A percentile compares a stretch with the other conserved stretches of the same genome.
Conservation (phyloP, 2,113 vertebrate genomes). For the Lepus americanus region DNA sequence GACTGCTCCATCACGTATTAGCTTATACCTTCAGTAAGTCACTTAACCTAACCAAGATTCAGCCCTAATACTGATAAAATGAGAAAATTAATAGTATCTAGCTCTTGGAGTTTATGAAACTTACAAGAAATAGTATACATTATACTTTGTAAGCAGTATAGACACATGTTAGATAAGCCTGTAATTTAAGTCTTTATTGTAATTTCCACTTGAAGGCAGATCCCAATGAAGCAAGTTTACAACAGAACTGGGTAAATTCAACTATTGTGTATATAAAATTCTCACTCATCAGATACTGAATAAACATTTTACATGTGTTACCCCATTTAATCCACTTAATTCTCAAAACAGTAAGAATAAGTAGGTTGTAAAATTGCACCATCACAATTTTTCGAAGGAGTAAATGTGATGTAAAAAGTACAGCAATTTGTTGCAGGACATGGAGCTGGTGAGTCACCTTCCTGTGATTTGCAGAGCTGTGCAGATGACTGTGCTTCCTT, state of each 20-base stretch:
- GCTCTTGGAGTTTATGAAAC: background rate
- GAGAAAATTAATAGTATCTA: background rate
- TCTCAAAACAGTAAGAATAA: conserved; percentile 11
- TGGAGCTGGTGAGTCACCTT: background rate
- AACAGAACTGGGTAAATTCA: background rate
- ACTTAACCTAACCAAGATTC: background rate
- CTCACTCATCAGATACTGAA: background rate
- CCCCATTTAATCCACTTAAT: background rate
- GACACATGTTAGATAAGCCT: background rate
- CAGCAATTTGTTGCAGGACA: background rate
- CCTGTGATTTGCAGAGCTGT: background rate
- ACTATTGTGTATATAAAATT: background rate
- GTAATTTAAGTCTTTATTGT: background rate
- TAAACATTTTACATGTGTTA: background rate
- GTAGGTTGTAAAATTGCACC: background rate
- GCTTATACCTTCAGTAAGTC: background rate
- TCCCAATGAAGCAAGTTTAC: background rate
- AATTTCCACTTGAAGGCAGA: background rate
- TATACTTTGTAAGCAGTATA: background rate
- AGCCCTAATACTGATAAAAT: background rate
- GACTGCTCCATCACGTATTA: background rate
- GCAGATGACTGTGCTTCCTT: background rate
- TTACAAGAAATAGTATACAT: background rate
- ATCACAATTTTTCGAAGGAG: background rate
- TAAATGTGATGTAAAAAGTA: background rate